phyloP scores from a whole-genome alignment of 1,140 invertebrate species.

The Agrilus planipennis region DNA sequence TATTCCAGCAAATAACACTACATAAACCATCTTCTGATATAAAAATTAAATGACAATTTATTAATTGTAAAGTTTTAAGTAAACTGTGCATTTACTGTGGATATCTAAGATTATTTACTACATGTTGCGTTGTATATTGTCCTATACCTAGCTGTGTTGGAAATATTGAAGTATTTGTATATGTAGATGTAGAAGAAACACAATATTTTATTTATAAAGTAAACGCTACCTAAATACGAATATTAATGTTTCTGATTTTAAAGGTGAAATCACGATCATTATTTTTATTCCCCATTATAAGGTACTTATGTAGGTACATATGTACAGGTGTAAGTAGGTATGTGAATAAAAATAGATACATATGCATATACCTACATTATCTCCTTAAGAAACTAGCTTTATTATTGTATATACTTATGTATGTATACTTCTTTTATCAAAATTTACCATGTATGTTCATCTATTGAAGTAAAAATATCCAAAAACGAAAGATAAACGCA shows the following conservation, averaged over 20 bases:
- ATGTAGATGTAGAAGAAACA: too few species aligned
- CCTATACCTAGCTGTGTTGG: too few species aligned
- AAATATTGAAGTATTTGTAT: too few species aligned
- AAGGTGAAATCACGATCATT: too few species aligned
- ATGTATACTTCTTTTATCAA: background rate
- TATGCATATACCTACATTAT: background rate
- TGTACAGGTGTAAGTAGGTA: too few species aligned
- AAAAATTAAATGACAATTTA: background rate
- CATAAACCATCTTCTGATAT: background rate
- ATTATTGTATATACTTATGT: background rate
- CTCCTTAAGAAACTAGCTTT: background rate
- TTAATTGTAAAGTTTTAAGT: background rate
- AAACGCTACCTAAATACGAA: too few species aligned
- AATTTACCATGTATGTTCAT: background rate
- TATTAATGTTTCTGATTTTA: too few species aligned
- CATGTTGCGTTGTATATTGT: too few species aligned
- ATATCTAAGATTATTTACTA: too few species aligned
- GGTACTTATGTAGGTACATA: too few species aligned
- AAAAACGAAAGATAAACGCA: conserved; percentile 14
- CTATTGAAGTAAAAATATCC: background rate
- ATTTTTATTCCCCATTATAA: too few species aligned
- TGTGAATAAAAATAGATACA: background rate
- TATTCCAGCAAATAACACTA: background rate
- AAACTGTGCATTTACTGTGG: background rate
- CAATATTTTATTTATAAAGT: too few species aligned